A percentile compares a stretch with the other conserved stretches of the same genome.
Evolutionary conservation across 2,888 invertebrate species (phyloP).

Genomic region (Melangyna quadrimaculata): DNA sequence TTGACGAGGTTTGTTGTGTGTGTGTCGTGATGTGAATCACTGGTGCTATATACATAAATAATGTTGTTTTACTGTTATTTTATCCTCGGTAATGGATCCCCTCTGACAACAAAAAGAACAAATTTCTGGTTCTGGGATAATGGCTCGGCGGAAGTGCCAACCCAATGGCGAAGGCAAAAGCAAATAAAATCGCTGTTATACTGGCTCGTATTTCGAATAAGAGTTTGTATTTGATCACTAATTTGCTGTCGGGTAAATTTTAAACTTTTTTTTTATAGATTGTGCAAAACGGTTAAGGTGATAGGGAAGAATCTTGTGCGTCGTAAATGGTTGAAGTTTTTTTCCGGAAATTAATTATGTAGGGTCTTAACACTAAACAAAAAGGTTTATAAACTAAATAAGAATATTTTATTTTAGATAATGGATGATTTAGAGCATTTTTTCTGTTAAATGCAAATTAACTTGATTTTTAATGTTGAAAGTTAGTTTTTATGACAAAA

Average conservation of each 20-base stretch:
- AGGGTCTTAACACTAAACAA: neutral
- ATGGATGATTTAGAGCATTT: neutral
- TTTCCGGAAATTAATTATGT: neutral
- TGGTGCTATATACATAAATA: neutral
- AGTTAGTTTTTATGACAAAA: neutral
- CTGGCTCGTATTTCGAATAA: neutral
- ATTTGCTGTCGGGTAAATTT: constrained; percentile 25
- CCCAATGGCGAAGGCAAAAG: constrained; percentile 31
- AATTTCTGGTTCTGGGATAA: constrained; percentile 34
- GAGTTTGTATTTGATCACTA: constrained; percentile 24
- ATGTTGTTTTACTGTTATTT: constrained; percentile 19
- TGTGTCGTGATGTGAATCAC: neutral
- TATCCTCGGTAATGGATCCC: constrained; percentile 14
- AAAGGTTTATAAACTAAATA: neutral
- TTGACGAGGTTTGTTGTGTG: neutral
- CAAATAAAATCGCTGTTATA: constrained; percentile 29
- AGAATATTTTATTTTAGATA: neutral
- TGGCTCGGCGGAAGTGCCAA: constrained; percentile 10
- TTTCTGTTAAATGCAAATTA: neutral
- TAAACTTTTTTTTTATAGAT: neutral
- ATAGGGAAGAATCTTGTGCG: neutral
- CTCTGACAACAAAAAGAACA: constrained; percentile 11
- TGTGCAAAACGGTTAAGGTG: neutral
- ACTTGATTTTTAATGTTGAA: neutral
- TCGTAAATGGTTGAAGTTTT: neutral